Percentiles rank a stretch among this genome's conserved stretches.
Evolutionary conservation across 2,888 invertebrate genomes (phyloP).

Genomic region (Capitulum mitella): DNA sequence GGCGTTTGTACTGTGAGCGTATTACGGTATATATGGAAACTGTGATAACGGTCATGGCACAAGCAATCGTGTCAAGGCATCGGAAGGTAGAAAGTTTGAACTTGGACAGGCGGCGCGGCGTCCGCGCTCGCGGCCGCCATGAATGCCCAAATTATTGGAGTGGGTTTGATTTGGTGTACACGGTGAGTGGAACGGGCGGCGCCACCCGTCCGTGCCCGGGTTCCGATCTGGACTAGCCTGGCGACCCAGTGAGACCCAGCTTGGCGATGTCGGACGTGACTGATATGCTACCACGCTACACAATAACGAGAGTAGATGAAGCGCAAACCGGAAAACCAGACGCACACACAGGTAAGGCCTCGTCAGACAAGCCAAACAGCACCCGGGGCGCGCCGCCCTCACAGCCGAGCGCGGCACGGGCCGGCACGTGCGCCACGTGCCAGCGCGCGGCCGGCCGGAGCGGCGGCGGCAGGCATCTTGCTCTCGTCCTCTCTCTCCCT

Average conservation of each 20-base stretch:
- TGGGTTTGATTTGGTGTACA: neutral
- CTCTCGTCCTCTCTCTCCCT: no score
- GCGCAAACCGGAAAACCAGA: neutral
- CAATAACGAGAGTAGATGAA: constrained; percentile 3
- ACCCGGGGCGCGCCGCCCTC: neutral
- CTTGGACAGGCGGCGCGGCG: neutral
- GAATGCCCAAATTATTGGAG: constrained; percentile 19
- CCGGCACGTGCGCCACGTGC: neutral
- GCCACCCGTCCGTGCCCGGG: neutral
- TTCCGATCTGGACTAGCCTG: neutral
- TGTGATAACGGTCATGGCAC: constrained; percentile 18
- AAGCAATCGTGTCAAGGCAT: constrained; percentile 18
- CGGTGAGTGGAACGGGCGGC: neutral
- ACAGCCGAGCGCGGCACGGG: neutral
- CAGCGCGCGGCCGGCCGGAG: no score
- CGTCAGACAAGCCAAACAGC: neutral
- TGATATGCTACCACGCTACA: constrained; percentile 7
- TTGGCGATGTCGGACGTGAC: neutral
- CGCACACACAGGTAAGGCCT: constrained; percentile 5
- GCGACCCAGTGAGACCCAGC: neutral
- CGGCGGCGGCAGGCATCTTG: no score
- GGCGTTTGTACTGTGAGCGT: constrained; percentile 3
- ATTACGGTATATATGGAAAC: constrained; percentile 2
- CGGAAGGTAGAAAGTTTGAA: constrained; percentile 15
- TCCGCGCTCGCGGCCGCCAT: neutral